These are phyloP conservation scores for Polydrusus tereticollis DNA, from an alignment of 2,888 invertebrate species.

Conservation along the genomic window DNA sequence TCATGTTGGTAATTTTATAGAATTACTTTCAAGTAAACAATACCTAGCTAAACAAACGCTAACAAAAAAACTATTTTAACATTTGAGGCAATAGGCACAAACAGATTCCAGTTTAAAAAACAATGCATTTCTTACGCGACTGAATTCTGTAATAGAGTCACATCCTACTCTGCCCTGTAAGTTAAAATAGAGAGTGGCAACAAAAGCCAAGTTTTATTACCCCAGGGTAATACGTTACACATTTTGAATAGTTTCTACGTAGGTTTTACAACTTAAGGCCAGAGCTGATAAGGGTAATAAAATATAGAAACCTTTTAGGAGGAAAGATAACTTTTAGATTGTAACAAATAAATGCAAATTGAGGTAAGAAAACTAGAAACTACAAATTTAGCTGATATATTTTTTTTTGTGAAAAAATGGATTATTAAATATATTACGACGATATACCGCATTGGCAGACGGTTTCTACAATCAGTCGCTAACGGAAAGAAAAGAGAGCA, in stretches of 20 bases:
- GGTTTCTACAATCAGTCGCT: too few relatives aligned
- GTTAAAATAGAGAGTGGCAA: constrained; percentile 13
- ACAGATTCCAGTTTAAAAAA: neutral
- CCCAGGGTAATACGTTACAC: constrained; percentile 20
- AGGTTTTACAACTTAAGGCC: constrained; percentile 9
- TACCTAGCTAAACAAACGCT: too few relatives aligned
- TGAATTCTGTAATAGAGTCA: neutral
- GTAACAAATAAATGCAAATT: neutral
- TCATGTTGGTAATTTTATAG: too few relatives aligned
- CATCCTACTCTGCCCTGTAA: neutral
- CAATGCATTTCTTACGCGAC: neutral
- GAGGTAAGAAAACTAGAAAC: neutral
- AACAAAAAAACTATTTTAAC: too few relatives aligned
- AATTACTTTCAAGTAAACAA: too few relatives aligned
- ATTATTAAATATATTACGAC: too few relatives aligned
- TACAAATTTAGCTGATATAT: neutral
- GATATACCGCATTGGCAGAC: too few relatives aligned
- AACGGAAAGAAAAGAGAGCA: too few relatives aligned
- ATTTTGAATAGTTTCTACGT: constrained; percentile 20
- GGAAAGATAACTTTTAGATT: neutral
- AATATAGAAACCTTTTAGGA: constrained; percentile 5
- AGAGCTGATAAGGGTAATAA: constrained; percentile 10
- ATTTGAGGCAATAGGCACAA: neutral
- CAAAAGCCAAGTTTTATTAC: constrained; percentile 19
- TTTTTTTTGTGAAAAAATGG: too few relatives aligned